Evolutionary conservation across 2,888 invertebrate species (phyloP).

Genomic region (Drosophila nr. perissopoda): DNA sequence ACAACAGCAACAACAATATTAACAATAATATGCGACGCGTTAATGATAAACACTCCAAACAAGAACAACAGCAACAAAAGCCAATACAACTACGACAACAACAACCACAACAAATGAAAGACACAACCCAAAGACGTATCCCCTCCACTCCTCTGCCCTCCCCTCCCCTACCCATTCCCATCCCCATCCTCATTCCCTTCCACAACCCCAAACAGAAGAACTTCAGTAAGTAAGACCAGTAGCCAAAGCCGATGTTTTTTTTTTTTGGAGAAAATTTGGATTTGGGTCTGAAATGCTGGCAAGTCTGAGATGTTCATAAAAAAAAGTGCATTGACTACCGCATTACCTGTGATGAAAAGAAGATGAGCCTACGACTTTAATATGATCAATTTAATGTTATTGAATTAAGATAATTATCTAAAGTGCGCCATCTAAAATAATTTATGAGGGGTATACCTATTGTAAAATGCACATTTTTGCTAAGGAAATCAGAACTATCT

Average conservation of each 20-base stretch:
- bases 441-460: neutral
- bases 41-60: slow-evolving; percentile 66
- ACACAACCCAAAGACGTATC: slow-evolving; percentile 34
- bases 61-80: slow-evolving; percentile 47
- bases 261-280: slow-evolving; percentile 41
- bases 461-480: neutral
- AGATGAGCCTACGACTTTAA: neutral
- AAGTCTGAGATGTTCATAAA: slow-evolving; percentile 10
- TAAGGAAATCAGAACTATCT: neutral
- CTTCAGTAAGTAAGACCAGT: slow-evolving; percentile 72
- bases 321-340: neutral
- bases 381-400: neutral
- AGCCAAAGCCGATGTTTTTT: slow-evolving; percentile 67
- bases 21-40: slow-evolving; percentile 67
- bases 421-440: too few relatives aligned
- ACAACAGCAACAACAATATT: slow-evolving; percentile 49
- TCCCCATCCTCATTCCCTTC: neutral
- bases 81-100: neutral
- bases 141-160: neutral
- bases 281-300: slow-evolving; percentile 43
- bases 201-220: slow-evolving; percentile 3
- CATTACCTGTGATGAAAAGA: slow-evolving; percentile 15
- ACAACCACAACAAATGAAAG: slow-evolving; percentile 49
- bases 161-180: neutral
- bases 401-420: neutral